Base-by-base conservation (phyloP, 2,797 vertebrate species). In the Synanceia verrucosa region DNA sequence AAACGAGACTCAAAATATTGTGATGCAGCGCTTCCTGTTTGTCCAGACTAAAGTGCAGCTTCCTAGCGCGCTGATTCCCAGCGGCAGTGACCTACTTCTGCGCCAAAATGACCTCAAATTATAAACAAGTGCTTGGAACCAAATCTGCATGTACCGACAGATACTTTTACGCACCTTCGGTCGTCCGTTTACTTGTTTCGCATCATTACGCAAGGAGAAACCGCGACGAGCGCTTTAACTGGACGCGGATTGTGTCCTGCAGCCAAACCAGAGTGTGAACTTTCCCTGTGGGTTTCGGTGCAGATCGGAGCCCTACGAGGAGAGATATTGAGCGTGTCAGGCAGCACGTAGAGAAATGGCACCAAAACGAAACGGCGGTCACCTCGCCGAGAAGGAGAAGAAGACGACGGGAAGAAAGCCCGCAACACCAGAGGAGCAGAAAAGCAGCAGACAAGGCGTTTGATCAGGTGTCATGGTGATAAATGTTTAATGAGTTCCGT, bases 21-120 rank as follows among this genome's bases (percentile, higher is more conserved):
- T 63, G 19, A 9, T 29, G 48, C 64, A 5, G 58, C 62, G 73
- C 87, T 93, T 93, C 90, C 91, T 92, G 91, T 90, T 92, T 91
- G 81, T 86, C 85, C 87, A 82, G 61, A 73, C 63, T 43, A 31
- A 66, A 78, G 56, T 50, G 16, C 64, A 73, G 60, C 52, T 70
- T 57, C 76, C 57, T 51, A 28, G 19, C 29, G 60, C 64, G 48
- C 56, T 2, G 57, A 70, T 66, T 81, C 72, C 75, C 79, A 24
- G 48, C 24, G 36, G 44, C 44, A 61, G 46, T 43, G 51, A 64
- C 69, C 68, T 58, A 78, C 55, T 67, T 83, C 13, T 75, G 60
- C 33, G 56, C 33, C 58, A 48, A 73, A 60, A 47, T 57, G 8
- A 28, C n/a, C 14, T 14, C 6, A 39, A 60, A 29, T 28, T 10